Conservation (phyloP, 2,113 vertebrate genomes). For the Ifrita kowaldi region DNA sequence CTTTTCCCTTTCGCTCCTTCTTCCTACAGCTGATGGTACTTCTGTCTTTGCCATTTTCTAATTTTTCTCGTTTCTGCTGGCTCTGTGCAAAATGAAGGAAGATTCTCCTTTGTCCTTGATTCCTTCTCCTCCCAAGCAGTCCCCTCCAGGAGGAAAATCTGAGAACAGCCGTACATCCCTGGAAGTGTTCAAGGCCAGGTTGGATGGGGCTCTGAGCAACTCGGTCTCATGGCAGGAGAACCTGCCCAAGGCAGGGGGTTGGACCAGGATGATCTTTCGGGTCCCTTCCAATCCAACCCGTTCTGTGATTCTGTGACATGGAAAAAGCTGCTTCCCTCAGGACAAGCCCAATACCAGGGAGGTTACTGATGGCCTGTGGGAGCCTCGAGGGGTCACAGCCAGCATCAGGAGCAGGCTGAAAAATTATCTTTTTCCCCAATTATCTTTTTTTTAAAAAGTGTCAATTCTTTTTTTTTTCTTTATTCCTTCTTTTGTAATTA, state of each 20-base stretch:
- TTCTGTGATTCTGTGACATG: not conserved
- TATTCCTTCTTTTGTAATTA: not conserved
- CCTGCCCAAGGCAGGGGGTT: not conserved
- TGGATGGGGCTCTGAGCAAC: not conserved
- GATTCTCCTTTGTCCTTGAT: not conserved
- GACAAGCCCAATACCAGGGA: not conserved
- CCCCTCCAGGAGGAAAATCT: not conserved
- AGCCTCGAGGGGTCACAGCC: fast-evolving
- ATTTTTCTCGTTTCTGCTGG: not conserved
- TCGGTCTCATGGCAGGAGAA: not conserved
- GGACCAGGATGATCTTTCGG: not conserved
- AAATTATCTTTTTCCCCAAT: not conserved
- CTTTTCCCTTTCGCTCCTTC: not conserved
- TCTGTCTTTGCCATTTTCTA: not conserved
- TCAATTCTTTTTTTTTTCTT: not conserved
- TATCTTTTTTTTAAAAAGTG: not conserved
- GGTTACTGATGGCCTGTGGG: not conserved
- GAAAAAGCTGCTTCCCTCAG: not conserved
- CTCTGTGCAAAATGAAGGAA: not conserved
- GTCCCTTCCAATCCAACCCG: not conserved
- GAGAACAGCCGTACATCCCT: not conserved
- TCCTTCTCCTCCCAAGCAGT: not conserved
- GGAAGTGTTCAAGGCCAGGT: not conserved
- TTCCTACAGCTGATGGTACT: not conserved
- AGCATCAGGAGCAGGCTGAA: not conserved